These are phyloP conservation scores for Sander vitreus DNA, from an alignment of 2,113 vertebrate genomes.

Conservation along the genomic window DNA sequence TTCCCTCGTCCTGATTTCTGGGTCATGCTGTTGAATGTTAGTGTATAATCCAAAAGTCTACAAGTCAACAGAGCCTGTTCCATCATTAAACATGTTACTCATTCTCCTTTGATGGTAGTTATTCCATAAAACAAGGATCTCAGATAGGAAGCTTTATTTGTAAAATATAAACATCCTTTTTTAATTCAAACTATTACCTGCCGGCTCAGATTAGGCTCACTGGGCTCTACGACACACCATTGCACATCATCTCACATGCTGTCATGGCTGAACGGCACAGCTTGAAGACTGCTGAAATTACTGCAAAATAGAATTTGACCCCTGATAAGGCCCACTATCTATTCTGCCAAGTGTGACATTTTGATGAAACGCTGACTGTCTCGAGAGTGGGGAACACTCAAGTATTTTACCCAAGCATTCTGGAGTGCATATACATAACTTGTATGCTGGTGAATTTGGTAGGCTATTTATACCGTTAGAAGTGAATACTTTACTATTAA, in stretches of 20 bases:
- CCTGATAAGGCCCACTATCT: constrained; percentile 64
- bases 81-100: constrained; percentile 33
- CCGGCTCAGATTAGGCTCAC: constrained; percentile 54
- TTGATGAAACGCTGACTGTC: constrained; percentile 65
- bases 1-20: constrained; percentile 8
- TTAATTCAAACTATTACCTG: constrained; percentile 57
- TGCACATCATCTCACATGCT: constrained; percentile 30
- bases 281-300: constrained; percentile 62
- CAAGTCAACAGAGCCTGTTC: constrained; percentile 17
- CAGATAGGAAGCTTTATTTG: constrained; percentile 30
- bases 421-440: constrained; percentile 38
- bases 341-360: constrained; percentile 68
- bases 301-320: constrained; percentile 66
- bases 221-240: constrained; percentile 31
- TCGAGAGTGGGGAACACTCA: constrained; percentile 35
- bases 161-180: constrained; percentile 27
- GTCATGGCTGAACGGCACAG: constrained; percentile 45
- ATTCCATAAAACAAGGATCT: constrained; percentile 47
- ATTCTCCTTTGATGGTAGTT: constrained; percentile 1
- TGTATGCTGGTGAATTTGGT: constrained; percentile 15
- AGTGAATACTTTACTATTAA: neutral
- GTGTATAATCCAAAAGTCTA: constrained; percentile 25
- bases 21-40: constrained; percentile 11
- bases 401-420: constrained; percentile 52
- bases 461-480: constrained; percentile 7